phyloP scores from a whole-genome alignment of 2,888 invertebrate genomes.

The Allygus modestus region DNA sequence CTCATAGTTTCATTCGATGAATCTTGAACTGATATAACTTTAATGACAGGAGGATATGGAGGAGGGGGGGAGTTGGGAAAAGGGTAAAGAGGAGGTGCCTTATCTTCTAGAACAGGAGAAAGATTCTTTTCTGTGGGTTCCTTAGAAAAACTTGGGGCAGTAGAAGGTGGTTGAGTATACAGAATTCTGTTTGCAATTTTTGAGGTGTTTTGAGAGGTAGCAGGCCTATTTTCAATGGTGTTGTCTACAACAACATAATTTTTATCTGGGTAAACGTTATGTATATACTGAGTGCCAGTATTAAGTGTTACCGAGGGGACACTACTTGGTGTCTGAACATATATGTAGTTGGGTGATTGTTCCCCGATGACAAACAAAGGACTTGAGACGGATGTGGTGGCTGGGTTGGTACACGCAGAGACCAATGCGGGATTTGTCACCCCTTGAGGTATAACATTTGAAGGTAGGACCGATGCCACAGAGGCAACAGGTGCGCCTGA shows the following conservation, averaged over 20 bases:
- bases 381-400: neutral
- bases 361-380: constrained; percentile 20
- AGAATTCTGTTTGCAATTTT: neutral
- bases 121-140: neutral
- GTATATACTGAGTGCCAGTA: constrained; percentile 49
- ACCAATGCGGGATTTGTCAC: neutral
- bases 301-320: constrained; percentile 28
- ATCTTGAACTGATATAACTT: neutral
- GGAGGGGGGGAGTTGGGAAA: neutral
- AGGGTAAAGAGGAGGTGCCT: neutral
- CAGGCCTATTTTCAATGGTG: neutral
- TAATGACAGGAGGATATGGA: neutral
- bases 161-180: neutral
- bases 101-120: neutral
- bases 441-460: neutral
- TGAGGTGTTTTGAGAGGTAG: neutral
- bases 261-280: constrained; percentile 42
- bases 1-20: neutral
- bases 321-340: neutral
- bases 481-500: neutral
- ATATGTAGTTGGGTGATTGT: constrained; percentile 13
- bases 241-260: neutral
- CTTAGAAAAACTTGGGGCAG: neutral
- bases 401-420: neutral
- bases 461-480: neutral